phyloP scores from a whole-genome alignment of 2,888 invertebrate species.

The Leptogaster cylindrica region DNA sequence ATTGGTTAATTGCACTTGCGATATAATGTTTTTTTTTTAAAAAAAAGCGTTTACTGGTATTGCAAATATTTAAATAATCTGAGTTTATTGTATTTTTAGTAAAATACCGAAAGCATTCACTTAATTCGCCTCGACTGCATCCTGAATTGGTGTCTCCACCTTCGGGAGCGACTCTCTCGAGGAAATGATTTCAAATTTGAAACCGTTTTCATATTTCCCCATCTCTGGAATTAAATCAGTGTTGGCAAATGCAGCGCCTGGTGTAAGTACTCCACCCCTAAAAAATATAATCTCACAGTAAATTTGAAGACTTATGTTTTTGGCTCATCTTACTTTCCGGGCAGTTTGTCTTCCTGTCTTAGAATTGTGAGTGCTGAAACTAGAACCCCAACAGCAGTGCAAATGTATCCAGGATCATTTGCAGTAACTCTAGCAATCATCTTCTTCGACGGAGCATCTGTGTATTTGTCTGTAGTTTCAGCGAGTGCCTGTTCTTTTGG shows the following conservation, averaged over 20 bases:
- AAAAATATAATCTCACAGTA: conserved; percentile 51
- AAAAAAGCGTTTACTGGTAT: conserved; percentile 3
- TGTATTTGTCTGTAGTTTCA: conserved; percentile 64
- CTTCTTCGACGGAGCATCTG: conserved; percentile 68
- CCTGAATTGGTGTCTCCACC: background rate
- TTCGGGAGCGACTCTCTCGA: conserved; percentile 15
- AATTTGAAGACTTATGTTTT: conserved; percentile 45
- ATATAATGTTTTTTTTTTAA: background rate
- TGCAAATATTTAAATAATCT: conserved; percentile 1
- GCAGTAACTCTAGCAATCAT: conserved; percentile 69
- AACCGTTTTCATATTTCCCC: conserved; percentile 68
- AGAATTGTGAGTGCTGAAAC: conserved; percentile 77
- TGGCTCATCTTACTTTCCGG: conserved; percentile 69
- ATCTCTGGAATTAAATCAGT: conserved; percentile 80
- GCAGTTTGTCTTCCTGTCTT: conserved; percentile 77
- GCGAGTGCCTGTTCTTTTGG: conserved; percentile 65
- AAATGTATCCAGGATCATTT: conserved; percentile 74
- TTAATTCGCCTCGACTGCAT: no score
- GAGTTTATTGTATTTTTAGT: no score
- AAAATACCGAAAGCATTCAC: no score
- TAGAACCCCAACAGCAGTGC: conserved; percentile 77
- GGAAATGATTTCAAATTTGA: conserved; percentile 71
- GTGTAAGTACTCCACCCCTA: conserved; percentile 87
- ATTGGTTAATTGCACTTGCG: background rate
- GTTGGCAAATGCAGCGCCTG: conserved; percentile 83